Base-by-base conservation (phyloP, 2,888 invertebrate species). In the Drosophila paramelanica region DNA sequence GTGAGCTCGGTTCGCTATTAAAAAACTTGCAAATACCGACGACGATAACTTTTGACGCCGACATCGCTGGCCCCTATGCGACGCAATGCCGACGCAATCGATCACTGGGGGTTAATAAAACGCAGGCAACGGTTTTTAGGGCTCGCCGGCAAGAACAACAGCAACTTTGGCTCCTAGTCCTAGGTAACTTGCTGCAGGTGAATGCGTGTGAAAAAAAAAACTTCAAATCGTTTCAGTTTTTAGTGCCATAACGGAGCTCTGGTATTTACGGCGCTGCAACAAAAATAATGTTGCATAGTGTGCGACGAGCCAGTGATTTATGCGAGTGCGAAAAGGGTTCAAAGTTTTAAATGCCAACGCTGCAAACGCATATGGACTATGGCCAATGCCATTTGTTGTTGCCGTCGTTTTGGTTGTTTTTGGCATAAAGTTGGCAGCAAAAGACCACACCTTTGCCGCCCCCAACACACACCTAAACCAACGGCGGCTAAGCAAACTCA, bases 101-200 rank as follows among this genome's bases (percentile, higher is more conserved):
- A 77, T 80, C 79, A 79, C 77, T 50, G 61, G 71, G 77, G 80
- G 77, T 72, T 79, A 80, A 79, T 79, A 77, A 79, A 80, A 69
- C 61, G 73, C 79, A 73, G 62, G 55, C 59, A 47, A 70, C 67
- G 57, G 58, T 56, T 61, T 64, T 49, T 51, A 49, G 66, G 62
- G 43, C 52, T 66, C 38, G 52, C 33, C 41, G 59, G 60, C 69
- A 73, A 61, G 69, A 58, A 53, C 56, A 36, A 55, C 33, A 33
- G 33, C 42, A 56, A 50, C 56, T 64, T 52, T 50, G 38, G 69
- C 69, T 64, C 17, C 46, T 38, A 51, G 49, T 60, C 45, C 36
- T 53, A 46, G 43, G 45, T 17, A 51, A 64, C 52, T 60, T 53
- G 23, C 39, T n/a, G 10, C 70, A 71, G 67, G 79, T 53, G 45